Conservation (phyloP, 2,797 vertebrate species). For the Diceros bicornis region DNA sequence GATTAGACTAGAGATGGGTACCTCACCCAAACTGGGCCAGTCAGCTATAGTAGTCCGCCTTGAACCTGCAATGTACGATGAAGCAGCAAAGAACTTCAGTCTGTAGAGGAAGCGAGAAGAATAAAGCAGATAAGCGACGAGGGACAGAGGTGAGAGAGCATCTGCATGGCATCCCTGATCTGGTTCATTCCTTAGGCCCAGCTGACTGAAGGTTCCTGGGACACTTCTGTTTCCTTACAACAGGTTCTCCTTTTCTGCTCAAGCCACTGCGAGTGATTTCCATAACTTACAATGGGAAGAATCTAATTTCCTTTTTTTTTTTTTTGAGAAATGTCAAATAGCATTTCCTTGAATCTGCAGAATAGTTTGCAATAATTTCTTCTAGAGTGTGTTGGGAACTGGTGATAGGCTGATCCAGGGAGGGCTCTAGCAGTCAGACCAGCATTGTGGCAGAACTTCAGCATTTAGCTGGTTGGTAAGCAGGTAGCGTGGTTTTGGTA, state of each 20-base stretch:
- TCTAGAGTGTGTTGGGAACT: neutral
- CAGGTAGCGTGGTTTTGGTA: neutral
- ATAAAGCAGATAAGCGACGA: neutral
- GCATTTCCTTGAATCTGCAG: slow-evolving; percentile 2
- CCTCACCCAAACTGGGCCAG: neutral
- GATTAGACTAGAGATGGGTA: neutral
- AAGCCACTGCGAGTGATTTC: neutral
- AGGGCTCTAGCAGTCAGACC: neutral
- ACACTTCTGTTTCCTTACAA: neutral
- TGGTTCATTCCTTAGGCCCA: neutral
- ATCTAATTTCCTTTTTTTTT: neutral
- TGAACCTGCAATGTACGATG: neutral
- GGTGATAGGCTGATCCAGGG: neutral
- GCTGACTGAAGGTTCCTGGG: neutral
- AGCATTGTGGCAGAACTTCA: neutral
- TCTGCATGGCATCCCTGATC: no score
- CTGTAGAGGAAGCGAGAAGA: neutral
- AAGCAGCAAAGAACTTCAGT: neutral
- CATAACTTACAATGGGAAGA: neutral
- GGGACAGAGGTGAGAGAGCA: fast-evolving
- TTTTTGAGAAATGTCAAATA: neutral
- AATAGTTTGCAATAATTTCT: neutral
- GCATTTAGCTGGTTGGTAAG: neutral
- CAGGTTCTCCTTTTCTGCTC: neutral
- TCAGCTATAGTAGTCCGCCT: neutral